Percentiles rank a stretch among this genome's conserved stretches.
These are phyloP conservation scores for Cylas formicarius DNA, from an alignment of 1,140 invertebrate species.

Conservation along the genomic window DNA sequence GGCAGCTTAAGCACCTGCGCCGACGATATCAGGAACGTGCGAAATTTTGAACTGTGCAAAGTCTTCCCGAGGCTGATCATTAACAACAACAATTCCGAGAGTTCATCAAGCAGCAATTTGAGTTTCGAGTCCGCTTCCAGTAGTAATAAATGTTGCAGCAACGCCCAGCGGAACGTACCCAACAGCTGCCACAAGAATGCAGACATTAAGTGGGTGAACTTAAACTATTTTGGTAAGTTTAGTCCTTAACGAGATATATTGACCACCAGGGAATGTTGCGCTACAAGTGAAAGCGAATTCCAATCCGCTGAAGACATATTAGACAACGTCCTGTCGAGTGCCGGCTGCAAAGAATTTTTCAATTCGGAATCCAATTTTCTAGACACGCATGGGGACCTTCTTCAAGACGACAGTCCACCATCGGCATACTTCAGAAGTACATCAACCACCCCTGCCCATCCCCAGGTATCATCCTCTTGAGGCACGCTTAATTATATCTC, in stretches of 20 bases:
- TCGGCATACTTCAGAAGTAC: conserved; percentile 15
- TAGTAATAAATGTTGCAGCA: conserved; percentile 25
- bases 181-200: conserved; percentile 10
- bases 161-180: background rate
- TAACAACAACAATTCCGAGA: conserved; percentile 23
- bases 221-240: background rate
- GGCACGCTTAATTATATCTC: background rate
- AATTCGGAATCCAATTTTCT: conserved; percentile 32
- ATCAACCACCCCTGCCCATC: conserved; percentile 15
- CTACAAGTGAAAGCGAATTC: conserved; percentile 36
- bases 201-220: no score
- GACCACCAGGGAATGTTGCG: conserved; percentile 2
- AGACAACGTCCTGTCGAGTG: conserved; percentile 38
- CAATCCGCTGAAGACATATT: conserved; percentile 44
- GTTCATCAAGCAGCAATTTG: conserved; percentile 46
- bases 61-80: conserved; percentile 25
- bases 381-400: conserved; percentile 36
- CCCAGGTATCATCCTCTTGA: no score
- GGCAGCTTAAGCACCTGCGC: conserved; percentile 59
- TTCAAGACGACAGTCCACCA: conserved; percentile 23
- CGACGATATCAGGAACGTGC: conserved; percentile 54
- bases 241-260: background rate
- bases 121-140: conserved; percentile 49
- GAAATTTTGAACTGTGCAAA: conserved; percentile 47
- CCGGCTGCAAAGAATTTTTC: conserved; percentile 40